Conservation (phyloP, 2,888 invertebrate species). For the Nineta flava region DNA sequence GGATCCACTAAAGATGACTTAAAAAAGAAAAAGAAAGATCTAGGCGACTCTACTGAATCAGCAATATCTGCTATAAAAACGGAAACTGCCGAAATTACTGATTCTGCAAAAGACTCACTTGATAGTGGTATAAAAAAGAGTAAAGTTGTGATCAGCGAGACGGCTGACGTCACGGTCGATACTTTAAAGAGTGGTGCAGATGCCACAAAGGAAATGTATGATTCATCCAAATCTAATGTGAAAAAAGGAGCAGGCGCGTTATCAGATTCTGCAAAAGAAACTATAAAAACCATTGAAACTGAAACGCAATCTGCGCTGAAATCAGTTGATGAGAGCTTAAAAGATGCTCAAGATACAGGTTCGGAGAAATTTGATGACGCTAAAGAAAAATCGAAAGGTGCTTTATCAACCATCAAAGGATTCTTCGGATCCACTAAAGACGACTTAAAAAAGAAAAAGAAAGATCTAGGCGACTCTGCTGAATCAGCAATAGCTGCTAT, state of each 20-base stretch:
- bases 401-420: constrained; percentile 3
- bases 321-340: constrained; percentile 5
- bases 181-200: background rate
- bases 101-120: no score
- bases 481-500: constrained; percentile 4
- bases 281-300: no score
- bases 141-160: no score
- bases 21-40: constrained; percentile 14
- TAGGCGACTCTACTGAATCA: background rate
- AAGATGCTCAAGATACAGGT: background rate
- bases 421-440: no score
- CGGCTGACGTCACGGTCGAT: no score
- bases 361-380: constrained; percentile 11
- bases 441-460: constrained; percentile 10
- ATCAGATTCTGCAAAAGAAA: no score
- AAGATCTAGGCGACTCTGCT: constrained; percentile 7
- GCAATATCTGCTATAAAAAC: no score
- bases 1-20: constrained; percentile 1
- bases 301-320: no score
- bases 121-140: no score
- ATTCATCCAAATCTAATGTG: constrained; percentile 1
- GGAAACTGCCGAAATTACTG: no score
- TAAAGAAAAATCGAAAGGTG: constrained; percentile 10
- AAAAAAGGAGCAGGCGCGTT: constrained; percentile 3
- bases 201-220: no score